A percentile compares a stretch with the other conserved stretches of the same genome.
Conservation (phyloP, 2,888 invertebrate genomes). For the Cenopis cana region DNA sequence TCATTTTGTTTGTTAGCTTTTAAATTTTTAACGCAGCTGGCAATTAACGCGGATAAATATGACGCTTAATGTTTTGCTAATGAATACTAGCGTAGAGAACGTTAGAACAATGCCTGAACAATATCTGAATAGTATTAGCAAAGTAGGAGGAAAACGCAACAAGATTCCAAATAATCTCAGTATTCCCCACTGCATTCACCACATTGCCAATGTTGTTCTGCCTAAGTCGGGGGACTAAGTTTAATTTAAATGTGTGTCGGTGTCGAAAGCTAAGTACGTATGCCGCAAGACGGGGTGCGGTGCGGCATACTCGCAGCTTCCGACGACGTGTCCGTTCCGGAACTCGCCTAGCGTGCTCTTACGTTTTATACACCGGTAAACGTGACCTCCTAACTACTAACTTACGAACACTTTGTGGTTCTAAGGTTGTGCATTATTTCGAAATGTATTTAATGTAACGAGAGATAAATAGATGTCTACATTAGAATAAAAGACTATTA, state of each 20-base stretch:
- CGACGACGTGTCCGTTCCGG: constrained; percentile 32
- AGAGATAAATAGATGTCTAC: not conserved
- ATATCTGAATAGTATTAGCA: not conserved
- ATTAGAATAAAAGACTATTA: too few relatives aligned
- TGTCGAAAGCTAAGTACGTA: constrained; percentile 30
- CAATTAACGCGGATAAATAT: constrained; percentile 17
- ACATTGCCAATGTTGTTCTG: constrained; percentile 30
- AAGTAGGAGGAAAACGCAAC: constrained; percentile 9
- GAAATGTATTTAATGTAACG: not conserved
- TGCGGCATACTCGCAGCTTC: constrained; percentile 20
- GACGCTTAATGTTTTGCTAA: not conserved
- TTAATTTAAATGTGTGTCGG: constrained; percentile 35
- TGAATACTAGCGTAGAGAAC: not conserved
- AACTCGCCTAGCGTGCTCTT: constrained; percentile 20
- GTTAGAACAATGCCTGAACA: not conserved
- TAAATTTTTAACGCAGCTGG: constrained; percentile 17
- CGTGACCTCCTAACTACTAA: constrained; percentile 26
- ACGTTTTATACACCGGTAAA: constrained; percentile 17
- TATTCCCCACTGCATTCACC: constrained; percentile 5
- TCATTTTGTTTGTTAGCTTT: constrained; percentile 11
- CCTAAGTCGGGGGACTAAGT: constrained; percentile 29
- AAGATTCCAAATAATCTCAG: constrained; percentile 31
- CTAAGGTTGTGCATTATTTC: not conserved
- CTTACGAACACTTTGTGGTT: constrained; percentile 3
- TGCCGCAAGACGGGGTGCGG: constrained; percentile 17